A percentile compares a stretch with the other conserved stretches of the same genome.
These are phyloP conservation scores for Phaedon cochleariae DNA, from an alignment of 2,888 invertebrate genomes.

Conservation along the genomic window DNA sequence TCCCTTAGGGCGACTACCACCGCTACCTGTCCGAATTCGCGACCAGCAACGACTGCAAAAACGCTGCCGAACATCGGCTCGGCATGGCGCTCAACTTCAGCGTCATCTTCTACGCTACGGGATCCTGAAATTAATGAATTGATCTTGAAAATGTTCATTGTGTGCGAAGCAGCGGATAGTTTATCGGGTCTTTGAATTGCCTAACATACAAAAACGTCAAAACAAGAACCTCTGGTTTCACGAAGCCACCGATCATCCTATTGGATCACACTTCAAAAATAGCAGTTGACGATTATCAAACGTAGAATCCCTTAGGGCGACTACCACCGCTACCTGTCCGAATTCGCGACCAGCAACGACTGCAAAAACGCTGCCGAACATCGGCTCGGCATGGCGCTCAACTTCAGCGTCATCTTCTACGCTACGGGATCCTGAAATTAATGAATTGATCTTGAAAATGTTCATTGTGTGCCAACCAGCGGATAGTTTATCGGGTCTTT, in stretches of 20 bases:
- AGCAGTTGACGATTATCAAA: no score
- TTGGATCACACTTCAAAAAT: no score
- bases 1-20: slow-evolving; percentile 91
- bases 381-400: slow-evolving; percentile 90
- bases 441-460: no score
- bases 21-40: slow-evolving; percentile 98
- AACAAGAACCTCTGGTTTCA: no score
- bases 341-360: slow-evolving; percentile 96
- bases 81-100: slow-evolving; percentile 98
- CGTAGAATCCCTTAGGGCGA: slow-evolving; percentile 92
- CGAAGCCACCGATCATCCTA: no score
- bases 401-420: slow-evolving; percentile 99
- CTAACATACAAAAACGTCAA: no score
- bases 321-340: slow-evolving; percentile 97
- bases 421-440: slow-evolving; percentile 99
- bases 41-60: slow-evolving; percentile 95
- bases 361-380: slow-evolving; percentile 98
- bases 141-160: no score
- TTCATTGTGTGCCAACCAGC: no score
- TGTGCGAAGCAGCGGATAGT: no score
- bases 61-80: slow-evolving; percentile 95
- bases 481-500: no score
- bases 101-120: slow-evolving; percentile 99
- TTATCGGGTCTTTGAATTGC: no score
- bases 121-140: no score